Evolutionary conservation across 2,888 invertebrate species (phyloP), one percentile per base, ranked within the genome.

Genomic region (Fissipunctia ypsillon): DNA sequence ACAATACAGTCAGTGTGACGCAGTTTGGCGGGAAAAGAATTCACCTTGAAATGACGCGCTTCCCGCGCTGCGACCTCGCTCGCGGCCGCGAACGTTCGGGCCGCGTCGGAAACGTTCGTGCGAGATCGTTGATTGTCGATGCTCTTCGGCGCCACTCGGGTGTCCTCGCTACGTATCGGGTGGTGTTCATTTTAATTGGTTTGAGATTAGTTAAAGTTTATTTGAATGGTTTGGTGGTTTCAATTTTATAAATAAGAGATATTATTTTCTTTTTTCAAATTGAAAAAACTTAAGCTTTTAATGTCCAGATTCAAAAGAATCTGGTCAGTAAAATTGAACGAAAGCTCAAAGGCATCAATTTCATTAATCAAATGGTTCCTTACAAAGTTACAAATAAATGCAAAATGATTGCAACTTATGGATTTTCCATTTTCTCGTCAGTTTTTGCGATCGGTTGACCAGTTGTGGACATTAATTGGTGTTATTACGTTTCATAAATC

Each of bases 11-110:
- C 89, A 89, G 85, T 78, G 88, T 94, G 93, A 93, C 94, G 94
- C 88, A 89, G 92, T 88, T 89, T 91, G 94, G 94, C 95, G 95
- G 95, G 94, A 95, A 95, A 95, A 93, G 92, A 94, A 88, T 88
- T 94, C 91, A 93, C 96, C 95, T 96, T 95, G 95, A 57, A 84
- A 87, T 94, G 94, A 94, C 95, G 94, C 90, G 94, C 91, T 95
- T 94, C 95, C 95, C 94, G 93, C 92, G 92, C 89, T 84, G 61
- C 90, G 95, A 90, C 95, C 95, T 96, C 95, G 95, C 91, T 92
- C 86, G 93, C 94, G 95, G 95, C 95, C 95, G 95, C 93, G 91
- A 94, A 84, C 85, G 86, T 72, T 94, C 93, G 93, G 86, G 74
- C 12, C 9, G 57, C 82, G 74, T 93, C 93, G 92, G 84, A 61